Conservation (phyloP, 1,140 invertebrate genomes). For the Phenacoccus solenopsis region DNA sequence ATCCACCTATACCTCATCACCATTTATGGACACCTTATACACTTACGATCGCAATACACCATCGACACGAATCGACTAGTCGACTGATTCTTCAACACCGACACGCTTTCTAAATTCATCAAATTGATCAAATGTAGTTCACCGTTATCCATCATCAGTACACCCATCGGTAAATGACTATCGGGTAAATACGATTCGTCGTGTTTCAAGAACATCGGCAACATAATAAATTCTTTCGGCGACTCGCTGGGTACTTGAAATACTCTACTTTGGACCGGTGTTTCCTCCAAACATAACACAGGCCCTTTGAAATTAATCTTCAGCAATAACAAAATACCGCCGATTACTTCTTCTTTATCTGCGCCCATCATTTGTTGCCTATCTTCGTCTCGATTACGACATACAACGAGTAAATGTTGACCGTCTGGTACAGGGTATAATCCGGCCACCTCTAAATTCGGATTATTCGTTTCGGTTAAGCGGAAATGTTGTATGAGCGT, state of each 20-base stretch:
- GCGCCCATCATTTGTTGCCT: background rate
- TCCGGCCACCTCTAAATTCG: constrained; percentile 41
- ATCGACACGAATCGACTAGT: constrained; percentile 57
- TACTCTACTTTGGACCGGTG: constrained; percentile 47
- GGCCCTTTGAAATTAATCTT: constrained; percentile 22
- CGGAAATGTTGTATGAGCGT: background rate
- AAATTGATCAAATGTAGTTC: constrained; percentile 51
- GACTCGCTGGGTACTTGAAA: constrained; percentile 40
- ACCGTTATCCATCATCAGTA: constrained; percentile 54
- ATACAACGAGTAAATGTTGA: constrained; percentile 46
- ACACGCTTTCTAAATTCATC: constrained; percentile 45
- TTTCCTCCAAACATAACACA: constrained; percentile 43
- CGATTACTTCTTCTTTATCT: background rate
- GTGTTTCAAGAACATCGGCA: constrained; percentile 41
- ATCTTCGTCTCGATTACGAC: constrained; percentile 33
- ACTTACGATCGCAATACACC: constrained; percentile 58
- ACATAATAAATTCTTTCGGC: constrained; percentile 50
- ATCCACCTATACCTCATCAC: too few species aligned
- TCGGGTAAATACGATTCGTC: constrained; percentile 26
- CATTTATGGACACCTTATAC: too few species aligned
- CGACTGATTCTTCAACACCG: constrained; percentile 44
- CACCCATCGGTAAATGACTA: constrained; percentile 30
- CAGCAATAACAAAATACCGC: constrained; percentile 22
- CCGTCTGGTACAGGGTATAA: constrained; percentile 49
- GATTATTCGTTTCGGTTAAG: constrained; percentile 30